Conservation (phyloP, 2,797 vertebrate genomes). For the Malacoctenus gilli region DNA sequence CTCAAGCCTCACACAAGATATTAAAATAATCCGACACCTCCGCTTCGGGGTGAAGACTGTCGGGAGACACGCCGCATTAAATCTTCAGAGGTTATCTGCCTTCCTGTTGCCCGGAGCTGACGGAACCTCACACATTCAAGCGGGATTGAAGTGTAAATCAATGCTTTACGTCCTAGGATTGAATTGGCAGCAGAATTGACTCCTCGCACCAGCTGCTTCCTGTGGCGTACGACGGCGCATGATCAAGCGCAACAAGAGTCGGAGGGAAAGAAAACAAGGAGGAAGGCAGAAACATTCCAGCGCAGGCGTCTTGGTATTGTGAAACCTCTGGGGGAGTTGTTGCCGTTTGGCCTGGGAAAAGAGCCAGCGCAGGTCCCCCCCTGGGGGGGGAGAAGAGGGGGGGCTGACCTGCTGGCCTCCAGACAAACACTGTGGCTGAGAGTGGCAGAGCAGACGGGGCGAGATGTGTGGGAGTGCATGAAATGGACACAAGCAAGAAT, state of each 20-base stretch:
- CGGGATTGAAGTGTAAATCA: neutral
- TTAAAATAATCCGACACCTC: neutral
- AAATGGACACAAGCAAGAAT: conserved; percentile 20
- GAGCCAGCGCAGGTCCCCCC: conserved; percentile 52
- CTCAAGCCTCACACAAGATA: neutral
- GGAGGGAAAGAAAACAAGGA: neutral
- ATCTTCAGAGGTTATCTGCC: conserved; percentile 1
- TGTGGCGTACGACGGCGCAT: too few species aligned
- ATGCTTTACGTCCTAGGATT: too few species aligned
- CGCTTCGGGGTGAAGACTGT: neutral
- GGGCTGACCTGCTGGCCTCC: conserved; percentile 38
- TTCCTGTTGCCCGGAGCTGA: neutral
- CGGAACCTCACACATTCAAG: conserved; percentile 1
- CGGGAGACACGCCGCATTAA: neutral
- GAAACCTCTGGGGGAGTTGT: conserved; percentile 60
- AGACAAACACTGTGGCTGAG: conserved; percentile 56
- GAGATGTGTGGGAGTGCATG: conserved; percentile 58
- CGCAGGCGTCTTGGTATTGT: conserved; percentile 53
- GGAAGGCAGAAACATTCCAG: conserved; percentile 48
- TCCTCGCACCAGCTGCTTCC: neutral
- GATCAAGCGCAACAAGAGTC: conserved; percentile 8
- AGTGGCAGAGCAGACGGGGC: conserved; percentile 51
- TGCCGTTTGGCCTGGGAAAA: conserved; percentile 68
- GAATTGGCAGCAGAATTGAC: neutral
- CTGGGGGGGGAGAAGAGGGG: conserved; percentile 34